phyloP scores from a whole-genome alignment of 2,888 invertebrate genomes.

The Yponomeuta plumbellus region DNA sequence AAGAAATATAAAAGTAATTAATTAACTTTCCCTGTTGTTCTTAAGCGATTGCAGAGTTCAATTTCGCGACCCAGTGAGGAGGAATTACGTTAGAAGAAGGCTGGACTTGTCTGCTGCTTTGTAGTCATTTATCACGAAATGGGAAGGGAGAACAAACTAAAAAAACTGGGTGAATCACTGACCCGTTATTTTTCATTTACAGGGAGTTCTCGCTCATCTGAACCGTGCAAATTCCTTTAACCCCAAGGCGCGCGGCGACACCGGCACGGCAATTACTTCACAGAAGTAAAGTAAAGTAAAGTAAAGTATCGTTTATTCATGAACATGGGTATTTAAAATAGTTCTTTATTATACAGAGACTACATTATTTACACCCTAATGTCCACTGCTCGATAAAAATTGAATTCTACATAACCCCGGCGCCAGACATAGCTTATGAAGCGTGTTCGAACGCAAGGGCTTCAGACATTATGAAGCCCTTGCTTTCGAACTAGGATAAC shows the following conservation, averaged over 20 bases:
- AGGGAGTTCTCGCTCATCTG: constrained; percentile 57
- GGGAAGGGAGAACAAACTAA: constrained; percentile 48
- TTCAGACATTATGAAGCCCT: no score
- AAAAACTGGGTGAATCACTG: constrained; percentile 57
- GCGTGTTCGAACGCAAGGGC: no score
- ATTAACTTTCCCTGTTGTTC: neutral
- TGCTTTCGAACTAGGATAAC: no score
- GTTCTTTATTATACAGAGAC: no score
- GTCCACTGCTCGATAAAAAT: constrained; percentile 1
- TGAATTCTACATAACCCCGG: neutral
- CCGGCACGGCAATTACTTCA: constrained; percentile 15
- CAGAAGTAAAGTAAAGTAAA: no score
- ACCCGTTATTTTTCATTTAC: constrained; percentile 68
- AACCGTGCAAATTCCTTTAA: constrained; percentile 51
- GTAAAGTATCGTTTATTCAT: no score
- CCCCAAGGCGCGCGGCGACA: constrained; percentile 25
- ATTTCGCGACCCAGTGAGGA: neutral
- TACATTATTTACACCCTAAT: neutral
- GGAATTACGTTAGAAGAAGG: neutral
- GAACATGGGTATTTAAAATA: no score
- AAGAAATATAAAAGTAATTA: neutral
- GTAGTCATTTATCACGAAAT: constrained; percentile 64
- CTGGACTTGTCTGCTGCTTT: constrained; percentile 23
- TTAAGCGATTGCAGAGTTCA: neutral
- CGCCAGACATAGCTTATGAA: no score